Conservation (phyloP, 1,140 invertebrate genomes). For the Drosophila saltans region DNA sequence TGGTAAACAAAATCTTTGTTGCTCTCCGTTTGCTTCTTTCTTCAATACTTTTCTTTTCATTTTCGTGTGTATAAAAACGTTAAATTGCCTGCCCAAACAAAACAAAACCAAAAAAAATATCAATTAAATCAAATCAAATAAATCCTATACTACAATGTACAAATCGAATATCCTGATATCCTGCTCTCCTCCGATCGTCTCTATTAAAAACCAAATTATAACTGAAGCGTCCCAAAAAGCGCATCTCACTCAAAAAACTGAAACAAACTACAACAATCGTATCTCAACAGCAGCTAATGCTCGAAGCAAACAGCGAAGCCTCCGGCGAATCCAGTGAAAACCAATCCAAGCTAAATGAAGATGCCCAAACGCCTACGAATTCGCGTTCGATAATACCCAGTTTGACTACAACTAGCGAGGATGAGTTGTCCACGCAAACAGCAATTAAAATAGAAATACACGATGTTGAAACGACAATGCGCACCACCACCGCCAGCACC, state of each 20-base stretch:
- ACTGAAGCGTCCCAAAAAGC: slow-evolving; percentile 79
- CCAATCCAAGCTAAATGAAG: slow-evolving; percentile 22
- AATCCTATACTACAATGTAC: slow-evolving; percentile 31
- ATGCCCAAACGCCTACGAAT: slow-evolving; percentile 55
- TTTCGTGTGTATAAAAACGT: slow-evolving; percentile 34
- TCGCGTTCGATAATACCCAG: slow-evolving; percentile 29
- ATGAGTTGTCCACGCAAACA: slow-evolving; percentile 78
- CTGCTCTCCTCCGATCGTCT: slow-evolving; percentile 33
- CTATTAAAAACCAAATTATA: slow-evolving; percentile 22
- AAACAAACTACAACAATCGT: slow-evolving; percentile 75
- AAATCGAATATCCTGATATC: slow-evolving; percentile 42
- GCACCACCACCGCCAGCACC: slow-evolving; percentile 44
- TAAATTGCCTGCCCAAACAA: slow-evolving; percentile 23
- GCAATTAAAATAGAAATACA: slow-evolving; percentile 77
- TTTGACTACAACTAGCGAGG: slow-evolving; percentile 63
- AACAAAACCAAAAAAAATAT: slow-evolving; percentile 35
- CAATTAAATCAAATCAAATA: slow-evolving; percentile 38
- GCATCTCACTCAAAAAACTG: slow-evolving; percentile 74
- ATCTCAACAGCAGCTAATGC: slow-evolving; percentile 79
- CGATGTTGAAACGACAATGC: slow-evolving; percentile 54
- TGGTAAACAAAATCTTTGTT: slow-evolving; percentile 73
- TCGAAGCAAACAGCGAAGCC: slow-evolving; percentile 43
- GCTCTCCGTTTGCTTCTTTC: slow-evolving; percentile 79
- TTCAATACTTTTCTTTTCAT: slow-evolving; percentile 61
- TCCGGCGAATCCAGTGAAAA: slow-evolving; percentile 33